phyloP scores from a whole-genome alignment of 2,888 invertebrate species.

The Eupithecia subumbrata region DNA sequence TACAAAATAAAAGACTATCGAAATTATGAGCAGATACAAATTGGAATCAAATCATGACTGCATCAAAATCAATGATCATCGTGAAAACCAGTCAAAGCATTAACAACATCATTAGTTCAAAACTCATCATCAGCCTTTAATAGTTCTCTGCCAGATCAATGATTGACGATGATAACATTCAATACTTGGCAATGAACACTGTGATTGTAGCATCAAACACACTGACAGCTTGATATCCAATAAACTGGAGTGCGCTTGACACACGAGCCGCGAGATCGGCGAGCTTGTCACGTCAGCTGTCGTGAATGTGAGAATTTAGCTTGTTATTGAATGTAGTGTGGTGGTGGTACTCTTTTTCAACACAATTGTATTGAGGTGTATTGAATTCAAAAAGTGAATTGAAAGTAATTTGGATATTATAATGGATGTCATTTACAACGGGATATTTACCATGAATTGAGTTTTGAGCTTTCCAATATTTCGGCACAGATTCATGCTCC shows the following conservation, averaged over 20 bases:
- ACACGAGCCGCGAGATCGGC: constrained; percentile 32
- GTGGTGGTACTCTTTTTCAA: neutral
- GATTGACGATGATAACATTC: constrained; percentile 1
- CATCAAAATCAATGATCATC: neutral
- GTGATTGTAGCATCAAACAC: constrained; percentile 52
- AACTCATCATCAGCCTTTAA: neutral
- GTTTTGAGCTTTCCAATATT: no score
- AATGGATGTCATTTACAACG: no score
- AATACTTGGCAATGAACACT: constrained; percentile 6
- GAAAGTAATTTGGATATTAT: no score
- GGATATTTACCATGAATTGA: no score
- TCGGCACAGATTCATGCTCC: no score
- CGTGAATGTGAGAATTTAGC: neutral
- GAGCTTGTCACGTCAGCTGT: constrained; percentile 16
- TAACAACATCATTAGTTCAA: neutral
- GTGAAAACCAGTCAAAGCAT: neutral
- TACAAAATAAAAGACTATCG: no score
- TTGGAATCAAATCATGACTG: neutral
- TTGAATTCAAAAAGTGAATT: neutral
- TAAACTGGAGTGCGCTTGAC: constrained; percentile 54
- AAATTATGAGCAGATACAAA: no score
- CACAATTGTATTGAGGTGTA: neutral
- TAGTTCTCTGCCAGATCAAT: constrained; percentile 1
- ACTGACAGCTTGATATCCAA: constrained; percentile 59
- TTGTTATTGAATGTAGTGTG: constrained; percentile 7